These are phyloP conservation scores for Cephus sareptanus DNA, from an alignment of 2,888 invertebrate genomes.

Conservation along the genomic window DNA sequence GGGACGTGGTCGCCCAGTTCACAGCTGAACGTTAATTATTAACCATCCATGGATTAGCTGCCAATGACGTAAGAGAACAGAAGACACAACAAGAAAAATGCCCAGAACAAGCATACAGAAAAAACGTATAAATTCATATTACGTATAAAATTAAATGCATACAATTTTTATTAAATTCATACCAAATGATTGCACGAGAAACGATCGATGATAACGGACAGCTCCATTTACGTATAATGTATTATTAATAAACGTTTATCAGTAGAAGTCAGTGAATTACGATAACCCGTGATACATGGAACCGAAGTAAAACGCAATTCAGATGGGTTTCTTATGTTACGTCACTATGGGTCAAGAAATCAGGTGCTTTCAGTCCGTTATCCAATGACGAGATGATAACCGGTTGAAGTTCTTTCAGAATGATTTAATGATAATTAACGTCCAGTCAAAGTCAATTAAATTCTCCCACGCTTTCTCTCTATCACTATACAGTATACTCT, in stretches of 20 bases:
- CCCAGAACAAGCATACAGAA: not conserved
- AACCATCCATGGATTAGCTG: slow-evolving; percentile 31
- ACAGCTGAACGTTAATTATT: slow-evolving; percentile 42
- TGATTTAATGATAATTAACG: not conserved
- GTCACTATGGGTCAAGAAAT: not conserved
- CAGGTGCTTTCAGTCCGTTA: not conserved
- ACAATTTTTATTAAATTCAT: not conserved
- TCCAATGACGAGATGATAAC: not conserved
- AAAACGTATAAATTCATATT: not conserved
- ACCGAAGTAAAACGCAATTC: not conserved
- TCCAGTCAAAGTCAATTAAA: not conserved
- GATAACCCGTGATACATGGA: not conserved
- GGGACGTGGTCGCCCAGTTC: slow-evolving; percentile 12
- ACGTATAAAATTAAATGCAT: no score
- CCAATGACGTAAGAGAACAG: not conserved
- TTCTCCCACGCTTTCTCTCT: not conserved
- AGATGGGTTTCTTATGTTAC: not conserved
- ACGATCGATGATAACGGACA: not conserved
- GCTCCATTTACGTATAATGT: not conserved
- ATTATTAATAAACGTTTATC: not conserved
- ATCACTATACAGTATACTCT: not conserved
- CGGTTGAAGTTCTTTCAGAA: not conserved
- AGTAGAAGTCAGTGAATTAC: not conserved
- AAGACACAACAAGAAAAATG: not conserved
- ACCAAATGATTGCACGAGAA: not conserved